A percentile compares a stretch with the other conserved stretches of the same genome.
phyloP scores from a whole-genome alignment of 2,113 vertebrate species.

The Stictonetta naevosa region DNA sequence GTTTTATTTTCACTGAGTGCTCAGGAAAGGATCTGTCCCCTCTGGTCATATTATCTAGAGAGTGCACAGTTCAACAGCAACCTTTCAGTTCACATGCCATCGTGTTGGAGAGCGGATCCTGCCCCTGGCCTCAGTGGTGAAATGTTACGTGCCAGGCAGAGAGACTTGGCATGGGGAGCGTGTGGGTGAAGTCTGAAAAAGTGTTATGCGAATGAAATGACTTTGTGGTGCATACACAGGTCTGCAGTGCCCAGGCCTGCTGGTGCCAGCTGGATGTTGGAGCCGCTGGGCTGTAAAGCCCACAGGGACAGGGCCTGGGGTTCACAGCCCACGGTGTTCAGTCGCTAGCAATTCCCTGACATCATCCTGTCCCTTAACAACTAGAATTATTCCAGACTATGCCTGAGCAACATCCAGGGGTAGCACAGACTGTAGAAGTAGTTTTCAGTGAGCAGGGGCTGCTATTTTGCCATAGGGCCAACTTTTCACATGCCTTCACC shows the following conservation, averaged over 20 bases:
- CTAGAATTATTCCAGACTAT: background rate
- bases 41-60: background rate
- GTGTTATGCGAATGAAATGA: background rate
- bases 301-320: background rate
- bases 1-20: background rate
- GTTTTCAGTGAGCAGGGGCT: background rate
- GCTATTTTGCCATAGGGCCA: background rate
- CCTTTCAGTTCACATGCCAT: background rate
- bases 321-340: background rate
- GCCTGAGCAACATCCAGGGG: background rate
- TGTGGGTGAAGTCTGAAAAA: background rate
- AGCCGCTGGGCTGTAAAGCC: background rate
- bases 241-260: rapidly evolving
- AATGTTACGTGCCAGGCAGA: rapidly evolving
- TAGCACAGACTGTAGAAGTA: background rate
- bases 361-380: rapidly evolving
- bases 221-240: background rate
- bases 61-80: background rate
- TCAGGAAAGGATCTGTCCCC: background rate
- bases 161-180: background rate
- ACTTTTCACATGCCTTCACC: background rate
- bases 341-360: background rate
- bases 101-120: background rate
- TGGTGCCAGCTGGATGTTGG: background rate
- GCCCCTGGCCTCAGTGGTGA: background rate